Conservation (phyloP, 1,140 invertebrate genomes). For the Idris sp. region DNA sequence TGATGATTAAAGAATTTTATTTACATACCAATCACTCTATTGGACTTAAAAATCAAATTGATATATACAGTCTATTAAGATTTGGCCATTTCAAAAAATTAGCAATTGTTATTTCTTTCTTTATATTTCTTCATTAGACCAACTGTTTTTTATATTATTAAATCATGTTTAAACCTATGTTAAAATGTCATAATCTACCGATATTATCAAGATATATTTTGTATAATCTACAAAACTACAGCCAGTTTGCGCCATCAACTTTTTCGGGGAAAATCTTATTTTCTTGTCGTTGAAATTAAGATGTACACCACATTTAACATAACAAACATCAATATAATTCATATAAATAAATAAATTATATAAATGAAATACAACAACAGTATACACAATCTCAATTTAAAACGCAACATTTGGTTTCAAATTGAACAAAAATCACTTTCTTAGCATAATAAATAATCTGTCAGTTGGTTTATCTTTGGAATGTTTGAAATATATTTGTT, state of each 20-base stretch:
- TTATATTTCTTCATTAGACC: constrained; percentile 35
- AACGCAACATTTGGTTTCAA: too few relatives aligned
- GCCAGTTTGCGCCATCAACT: constrained; percentile 29
- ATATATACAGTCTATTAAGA: constrained; percentile 69
- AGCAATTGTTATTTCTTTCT: background rate
- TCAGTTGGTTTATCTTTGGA: background rate
- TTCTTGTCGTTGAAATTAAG: constrained; percentile 20
- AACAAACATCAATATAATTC: constrained; percentile 5
- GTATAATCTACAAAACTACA: constrained; percentile 53
- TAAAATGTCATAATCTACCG: constrained; percentile 59
- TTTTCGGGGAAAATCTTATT: too few relatives aligned
- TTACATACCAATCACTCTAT: constrained; percentile 69
- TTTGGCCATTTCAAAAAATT: constrained; percentile 62
- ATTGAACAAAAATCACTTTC: background rate
- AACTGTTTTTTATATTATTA: constrained; percentile 53
- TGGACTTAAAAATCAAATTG: constrained; percentile 69
- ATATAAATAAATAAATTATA: constrained; percentile 47
- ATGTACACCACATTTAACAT: background rate
- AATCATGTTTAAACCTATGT: constrained; percentile 60
- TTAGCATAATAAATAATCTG: too few relatives aligned
- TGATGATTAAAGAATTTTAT: constrained; percentile 69
- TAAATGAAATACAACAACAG: constrained; percentile 36
- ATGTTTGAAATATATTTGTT: constrained; percentile 13
- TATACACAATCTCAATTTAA: constrained; percentile 15
- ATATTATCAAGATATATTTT: constrained; percentile 54